Evolutionary conservation across 2,113 vertebrate species (phyloP).

Genomic region (Taurulus bubalis): DNA sequence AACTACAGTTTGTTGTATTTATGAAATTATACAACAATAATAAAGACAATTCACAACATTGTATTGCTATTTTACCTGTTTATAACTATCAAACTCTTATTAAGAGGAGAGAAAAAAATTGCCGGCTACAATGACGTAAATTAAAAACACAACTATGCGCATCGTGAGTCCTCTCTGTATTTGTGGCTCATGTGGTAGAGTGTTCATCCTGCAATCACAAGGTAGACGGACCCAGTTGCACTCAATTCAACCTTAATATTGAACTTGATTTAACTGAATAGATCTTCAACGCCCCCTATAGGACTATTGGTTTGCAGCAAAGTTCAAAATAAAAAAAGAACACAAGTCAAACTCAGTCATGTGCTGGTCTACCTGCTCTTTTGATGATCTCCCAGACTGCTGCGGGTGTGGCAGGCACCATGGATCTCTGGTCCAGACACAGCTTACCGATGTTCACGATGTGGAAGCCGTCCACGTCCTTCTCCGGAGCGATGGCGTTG

Average conservation of each 20-base stretch:
- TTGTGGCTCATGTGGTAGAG: no score
- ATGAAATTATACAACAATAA: no score
- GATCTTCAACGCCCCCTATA: neutral
- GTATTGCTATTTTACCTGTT: no score
- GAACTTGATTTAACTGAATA: neutral
- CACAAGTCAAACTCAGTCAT: no score
- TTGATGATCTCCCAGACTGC: slow-evolving; percentile 95
- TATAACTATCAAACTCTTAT: no score
- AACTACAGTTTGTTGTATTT: no score
- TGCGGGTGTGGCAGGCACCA: slow-evolving; percentile 91
- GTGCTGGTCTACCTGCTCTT: slow-evolving; percentile 86
- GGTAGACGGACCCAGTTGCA: neutral
- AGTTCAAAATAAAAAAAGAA: neutral
- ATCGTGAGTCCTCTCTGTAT: no score
- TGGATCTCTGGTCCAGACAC: slow-evolving; percentile 90
- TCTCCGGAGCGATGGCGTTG: slow-evolving; percentile 90
- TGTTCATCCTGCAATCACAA: no score
- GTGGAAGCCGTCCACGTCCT: slow-evolving; percentile 96
- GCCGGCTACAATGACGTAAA: no score
- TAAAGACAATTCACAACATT: no score
- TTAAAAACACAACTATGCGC: no score
- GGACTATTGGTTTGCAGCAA: neutral
- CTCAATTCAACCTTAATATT: neutral
- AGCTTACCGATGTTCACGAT: slow-evolving; percentile 91
- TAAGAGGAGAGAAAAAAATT: no score